Evolutionary conservation across 2,888 invertebrate species (phyloP).

Genomic region (Mythimna lalbum): DNA sequence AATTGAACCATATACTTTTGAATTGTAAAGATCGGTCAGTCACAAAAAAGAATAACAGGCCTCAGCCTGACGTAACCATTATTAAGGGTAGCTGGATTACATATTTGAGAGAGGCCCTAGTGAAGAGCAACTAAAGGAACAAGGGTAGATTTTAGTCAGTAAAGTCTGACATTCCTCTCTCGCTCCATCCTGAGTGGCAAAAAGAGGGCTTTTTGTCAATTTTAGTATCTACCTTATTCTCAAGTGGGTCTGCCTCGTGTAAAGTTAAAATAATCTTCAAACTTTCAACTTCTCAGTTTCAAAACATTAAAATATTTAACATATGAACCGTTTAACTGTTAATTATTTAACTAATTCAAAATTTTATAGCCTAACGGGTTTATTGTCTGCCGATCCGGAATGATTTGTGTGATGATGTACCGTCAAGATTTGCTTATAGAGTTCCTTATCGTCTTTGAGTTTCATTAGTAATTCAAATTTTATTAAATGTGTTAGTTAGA

Average conservation of each 20-base stretch:
- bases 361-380: conserved; percentile 65
- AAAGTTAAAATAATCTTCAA: not conserved
- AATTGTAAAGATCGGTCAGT: too few relatives aligned
- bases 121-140: too few relatives aligned
- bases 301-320: conserved; percentile 43
- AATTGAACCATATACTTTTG: too few relatives aligned
- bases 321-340: conserved; percentile 42
- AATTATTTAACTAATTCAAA: conserved; percentile 64
- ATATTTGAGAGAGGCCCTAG: too few relatives aligned
- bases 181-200: too few relatives aligned
- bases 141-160: too few relatives aligned
- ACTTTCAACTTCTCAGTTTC: too few relatives aligned
- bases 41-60: too few relatives aligned
- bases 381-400: conserved; percentile 58
- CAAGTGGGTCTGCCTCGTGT: not conserved
- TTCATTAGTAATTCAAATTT: conserved; percentile 59
- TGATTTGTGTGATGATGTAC: conserved; percentile 63
- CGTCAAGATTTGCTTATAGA: conserved; percentile 48
- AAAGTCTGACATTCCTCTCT: too few relatives aligned
- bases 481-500: conserved; percentile 19
- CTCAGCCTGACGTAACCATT: too few relatives aligned
- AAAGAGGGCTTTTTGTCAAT: not conserved
- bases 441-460: conserved; percentile 40
- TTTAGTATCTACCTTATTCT: not conserved
- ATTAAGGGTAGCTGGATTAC: too few relatives aligned